Percentiles rank a stretch among this genome's conserved stretches.
These are phyloP conservation scores for Tuberolachnus salignus DNA, from an alignment of 2,888 invertebrate genomes.

Conservation along the genomic window DNA sequence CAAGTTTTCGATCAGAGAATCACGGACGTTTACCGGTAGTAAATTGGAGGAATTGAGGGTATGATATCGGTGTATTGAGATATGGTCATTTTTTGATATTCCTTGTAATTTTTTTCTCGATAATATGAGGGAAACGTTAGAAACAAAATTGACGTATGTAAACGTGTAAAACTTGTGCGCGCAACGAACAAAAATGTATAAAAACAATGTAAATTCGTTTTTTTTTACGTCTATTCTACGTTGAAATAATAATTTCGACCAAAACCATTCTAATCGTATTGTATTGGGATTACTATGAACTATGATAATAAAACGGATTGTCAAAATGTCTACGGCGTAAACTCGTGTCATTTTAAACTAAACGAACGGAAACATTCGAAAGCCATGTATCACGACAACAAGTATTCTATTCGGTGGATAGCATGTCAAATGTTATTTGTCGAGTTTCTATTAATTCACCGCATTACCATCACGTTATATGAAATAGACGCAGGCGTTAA, in stretches of 20 bases:
- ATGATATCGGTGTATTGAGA: too few species aligned
- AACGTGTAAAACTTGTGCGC: not conserved
- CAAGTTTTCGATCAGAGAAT: not conserved
- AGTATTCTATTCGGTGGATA: slow-evolving; percentile 6
- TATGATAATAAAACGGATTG: not conserved
- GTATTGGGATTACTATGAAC: too few species aligned
- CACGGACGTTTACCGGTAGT: too few species aligned
- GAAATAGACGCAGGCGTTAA: not conserved
- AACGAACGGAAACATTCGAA: not conserved
- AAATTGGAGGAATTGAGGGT: too few species aligned
- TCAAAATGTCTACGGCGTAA: not conserved
- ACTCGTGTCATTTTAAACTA: not conserved
- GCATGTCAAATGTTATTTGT: slow-evolving; percentile 1
- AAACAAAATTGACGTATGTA: too few species aligned
- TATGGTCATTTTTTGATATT: too few species aligned
- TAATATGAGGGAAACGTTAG: too few species aligned
- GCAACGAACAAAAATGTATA: not conserved
- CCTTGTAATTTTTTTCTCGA: too few species aligned
- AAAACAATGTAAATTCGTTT: not conserved
- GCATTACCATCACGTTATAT: not conserved
- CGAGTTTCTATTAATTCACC: not conserved
- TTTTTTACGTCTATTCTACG: not conserved
- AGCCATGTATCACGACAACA: not conserved
- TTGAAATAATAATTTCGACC: not conserved
- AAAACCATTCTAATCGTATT: too few species aligned